These are phyloP conservation scores for Aurelia sp. DNA, from an alignment of 30 jellyfish, hydroid and myxozoan species.

Conservation along the genomic window DNA sequence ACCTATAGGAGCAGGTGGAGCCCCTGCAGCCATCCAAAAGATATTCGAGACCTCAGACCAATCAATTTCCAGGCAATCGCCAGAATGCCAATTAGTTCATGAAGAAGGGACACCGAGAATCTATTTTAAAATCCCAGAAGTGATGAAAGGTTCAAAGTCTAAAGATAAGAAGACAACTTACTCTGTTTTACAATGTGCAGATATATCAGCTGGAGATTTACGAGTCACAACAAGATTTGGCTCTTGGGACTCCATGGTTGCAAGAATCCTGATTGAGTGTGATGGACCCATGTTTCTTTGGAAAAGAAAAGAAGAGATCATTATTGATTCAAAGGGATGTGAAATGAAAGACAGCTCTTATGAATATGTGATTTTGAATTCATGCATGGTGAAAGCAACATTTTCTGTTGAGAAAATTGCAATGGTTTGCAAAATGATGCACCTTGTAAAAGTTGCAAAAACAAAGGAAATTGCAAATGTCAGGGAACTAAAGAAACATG, in stretches of 20 bases:
- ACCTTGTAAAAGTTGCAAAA: slow-evolving; percentile 73
- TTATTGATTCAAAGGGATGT: not conserved
- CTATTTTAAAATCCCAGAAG: slow-evolving; percentile 80
- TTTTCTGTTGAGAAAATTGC: slow-evolving; percentile 65
- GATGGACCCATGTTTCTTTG: slow-evolving; percentile 83
- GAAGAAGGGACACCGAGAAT: slow-evolving; percentile 64
- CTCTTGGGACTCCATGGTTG: slow-evolving; percentile 89
- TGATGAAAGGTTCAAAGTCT: slow-evolving; percentile 8
- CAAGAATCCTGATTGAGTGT: slow-evolving; percentile 88
- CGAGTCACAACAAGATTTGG: slow-evolving; percentile 93
- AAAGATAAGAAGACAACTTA: not conserved
- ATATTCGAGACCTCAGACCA: slow-evolving; percentile 13
- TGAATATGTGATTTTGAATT: slow-evolving; percentile 42
- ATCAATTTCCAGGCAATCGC: not conserved
- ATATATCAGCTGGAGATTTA: slow-evolving; percentile 96
- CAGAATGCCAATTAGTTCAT: slow-evolving; percentile 56
- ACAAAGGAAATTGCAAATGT: slow-evolving; percentile 67
- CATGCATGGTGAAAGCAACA: slow-evolving; percentile 96
- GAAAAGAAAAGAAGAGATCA: slow-evolving; percentile 21
- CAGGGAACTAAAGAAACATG: slow-evolving; percentile 58
- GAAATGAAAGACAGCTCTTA: not conserved
- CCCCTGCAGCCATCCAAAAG: slow-evolving; percentile 41
- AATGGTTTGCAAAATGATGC: slow-evolving; percentile 73
- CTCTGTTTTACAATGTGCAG: slow-evolving; percentile 86
- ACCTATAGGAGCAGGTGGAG: slow-evolving; percentile 63